These are phyloP conservation scores for Bungarus multicinctus DNA, from an alignment of 2,113 vertebrate genomes.

Conservation along the genomic window DNA sequence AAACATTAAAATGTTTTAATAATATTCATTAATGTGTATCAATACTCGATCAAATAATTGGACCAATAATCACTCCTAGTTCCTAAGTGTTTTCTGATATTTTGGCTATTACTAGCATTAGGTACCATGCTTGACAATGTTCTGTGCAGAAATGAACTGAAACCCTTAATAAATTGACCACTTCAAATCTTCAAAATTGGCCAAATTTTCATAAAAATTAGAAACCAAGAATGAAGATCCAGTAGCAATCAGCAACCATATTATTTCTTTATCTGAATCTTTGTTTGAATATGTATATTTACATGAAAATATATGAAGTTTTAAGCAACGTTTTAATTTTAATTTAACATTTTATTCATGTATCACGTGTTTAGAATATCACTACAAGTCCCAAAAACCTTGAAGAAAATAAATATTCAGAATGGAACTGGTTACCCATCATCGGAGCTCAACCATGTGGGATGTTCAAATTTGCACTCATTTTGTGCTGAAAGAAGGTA, in stretches of 20 bases:
- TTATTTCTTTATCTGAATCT: neutral
- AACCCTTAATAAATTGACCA: neutral
- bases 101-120: neutral
- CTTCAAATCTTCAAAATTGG: neutral
- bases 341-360: slow-evolving; percentile 24
- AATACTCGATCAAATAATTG: neutral
- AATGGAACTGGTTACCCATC: slow-evolving; percentile 26
- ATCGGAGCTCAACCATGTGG: neutral
- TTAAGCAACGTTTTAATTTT: slow-evolving; percentile 44
- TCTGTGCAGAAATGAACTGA: neutral
- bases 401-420: slow-evolving; percentile 21
- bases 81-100: neutral
- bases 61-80: neutral
- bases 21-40: neutral
- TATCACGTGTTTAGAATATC: slow-evolving; percentile 25
- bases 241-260: neutral
- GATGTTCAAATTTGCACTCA: neutral
- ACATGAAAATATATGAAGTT: neutral
- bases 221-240: neutral
- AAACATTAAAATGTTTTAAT: neutral
- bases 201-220: neutral
- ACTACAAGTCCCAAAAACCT: slow-evolving; percentile 13
- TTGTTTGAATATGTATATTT: slow-evolving; percentile 8
- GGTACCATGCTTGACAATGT: neutral
- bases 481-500: neutral